These are phyloP conservation scores for Stomatorhinus walkeri DNA, from an alignment of 2,797 vertebrate genomes.

Conservation along the genomic window DNA sequence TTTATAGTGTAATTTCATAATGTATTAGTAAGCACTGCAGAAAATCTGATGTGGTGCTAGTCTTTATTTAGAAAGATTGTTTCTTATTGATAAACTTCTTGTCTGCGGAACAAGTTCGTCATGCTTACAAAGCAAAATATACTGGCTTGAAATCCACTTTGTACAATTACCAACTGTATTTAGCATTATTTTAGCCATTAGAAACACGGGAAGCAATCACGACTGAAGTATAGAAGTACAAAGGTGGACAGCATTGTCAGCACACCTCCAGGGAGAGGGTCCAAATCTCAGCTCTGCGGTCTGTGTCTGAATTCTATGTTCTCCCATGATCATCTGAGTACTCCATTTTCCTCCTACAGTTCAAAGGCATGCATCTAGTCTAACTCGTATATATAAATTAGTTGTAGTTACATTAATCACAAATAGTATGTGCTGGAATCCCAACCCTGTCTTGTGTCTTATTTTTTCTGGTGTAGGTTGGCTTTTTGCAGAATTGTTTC, in stretches of 20 bases:
- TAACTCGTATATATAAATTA: neutral
- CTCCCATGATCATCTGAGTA: neutral
- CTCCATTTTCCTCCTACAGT: neutral
- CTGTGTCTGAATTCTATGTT: neutral
- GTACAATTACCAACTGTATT: neutral
- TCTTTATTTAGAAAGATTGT: neutral
- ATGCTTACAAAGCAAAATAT: neutral
- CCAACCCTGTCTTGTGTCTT: neutral
- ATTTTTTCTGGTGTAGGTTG: neutral
- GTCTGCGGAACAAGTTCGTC: neutral
- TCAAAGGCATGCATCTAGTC: neutral
- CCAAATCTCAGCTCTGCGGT: neutral
- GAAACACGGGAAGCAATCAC: neutral
- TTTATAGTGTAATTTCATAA: neutral
- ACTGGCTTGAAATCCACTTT: neutral
- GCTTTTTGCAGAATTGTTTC: neutral
- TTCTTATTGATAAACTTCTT: neutral
- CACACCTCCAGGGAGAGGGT: neutral
- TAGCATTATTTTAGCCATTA: neutral
- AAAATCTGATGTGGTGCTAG: neutral
- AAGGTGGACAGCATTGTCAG: neutral
- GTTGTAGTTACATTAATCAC: neutral
- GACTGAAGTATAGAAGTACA: neutral
- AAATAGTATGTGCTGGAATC: neutral
- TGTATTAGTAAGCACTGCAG: neutral